Conservation (phyloP, 2,797 vertebrate species). For the Tympanoctomys barrerae region DNA sequence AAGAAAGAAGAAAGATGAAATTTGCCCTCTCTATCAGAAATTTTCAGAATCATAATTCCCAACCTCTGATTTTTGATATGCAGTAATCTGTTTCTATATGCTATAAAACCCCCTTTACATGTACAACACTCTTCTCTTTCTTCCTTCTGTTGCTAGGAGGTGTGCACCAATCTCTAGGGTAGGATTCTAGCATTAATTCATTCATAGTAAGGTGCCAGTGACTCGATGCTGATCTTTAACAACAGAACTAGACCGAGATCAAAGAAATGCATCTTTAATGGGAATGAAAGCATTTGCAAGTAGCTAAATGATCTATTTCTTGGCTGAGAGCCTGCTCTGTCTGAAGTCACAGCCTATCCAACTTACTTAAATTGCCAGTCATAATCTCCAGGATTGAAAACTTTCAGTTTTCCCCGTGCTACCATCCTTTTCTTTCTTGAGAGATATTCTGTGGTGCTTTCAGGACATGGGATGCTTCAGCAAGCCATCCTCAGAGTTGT, state of each 20-base stretch:
- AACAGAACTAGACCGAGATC: background rate
- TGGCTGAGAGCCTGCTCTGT: constrained; percentile 35
- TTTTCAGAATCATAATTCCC: constrained; percentile 5
- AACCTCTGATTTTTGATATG: constrained; percentile 22
- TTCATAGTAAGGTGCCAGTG: constrained; percentile 39
- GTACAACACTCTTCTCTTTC: background rate
- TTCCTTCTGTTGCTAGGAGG: background rate
- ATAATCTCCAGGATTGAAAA: constrained; percentile 48
- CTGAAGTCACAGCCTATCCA: constrained; percentile 69
- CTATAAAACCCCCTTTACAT: background rate
- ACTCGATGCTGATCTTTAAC: constrained; percentile 61
- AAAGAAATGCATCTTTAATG: constrained; percentile 57
- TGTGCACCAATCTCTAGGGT: background rate
- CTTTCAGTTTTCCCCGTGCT: constrained; percentile 38
- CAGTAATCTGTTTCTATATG: background rate
- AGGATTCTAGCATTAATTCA: constrained; percentile 29
- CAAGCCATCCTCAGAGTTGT: constrained; percentile 70
- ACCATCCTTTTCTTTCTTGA: constrained; percentile 80
- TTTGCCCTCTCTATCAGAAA: background rate
- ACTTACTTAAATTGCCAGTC: constrained; percentile 58
- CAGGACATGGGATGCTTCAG: constrained; percentile 72
- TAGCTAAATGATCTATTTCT: constrained; percentile 61
- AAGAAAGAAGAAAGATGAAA: background rate
- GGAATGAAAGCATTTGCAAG: constrained; percentile 43
- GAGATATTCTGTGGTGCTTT: constrained; percentile 66